These are phyloP conservation scores for Anthopleura sola DNA, from an alignment of 64 coral and sea anemone species.

Conservation along the genomic window DNA sequence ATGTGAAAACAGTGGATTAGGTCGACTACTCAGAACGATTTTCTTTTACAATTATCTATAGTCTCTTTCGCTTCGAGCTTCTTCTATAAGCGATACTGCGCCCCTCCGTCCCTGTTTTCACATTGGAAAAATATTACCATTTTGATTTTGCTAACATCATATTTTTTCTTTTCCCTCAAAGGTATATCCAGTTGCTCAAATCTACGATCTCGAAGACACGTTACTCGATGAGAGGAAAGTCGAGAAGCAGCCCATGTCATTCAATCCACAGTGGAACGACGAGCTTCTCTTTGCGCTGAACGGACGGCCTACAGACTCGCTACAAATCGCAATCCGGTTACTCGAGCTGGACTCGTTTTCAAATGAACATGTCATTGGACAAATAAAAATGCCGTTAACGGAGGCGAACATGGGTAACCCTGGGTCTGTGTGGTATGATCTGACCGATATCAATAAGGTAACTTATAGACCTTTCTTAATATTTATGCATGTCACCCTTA, in stretches of 20 bases:
- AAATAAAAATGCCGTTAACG: slow-evolving; percentile 54
- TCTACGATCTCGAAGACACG: slow-evolving; percentile 29
- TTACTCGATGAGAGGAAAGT: slow-evolving; percentile 67
- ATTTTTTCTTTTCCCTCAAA: background rate
- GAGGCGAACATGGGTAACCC: slow-evolving; percentile 21
- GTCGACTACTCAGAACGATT: too few relatives aligned
- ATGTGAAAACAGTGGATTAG: too few relatives aligned
- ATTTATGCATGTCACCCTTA: too few relatives aligned
- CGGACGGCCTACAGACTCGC: slow-evolving; percentile 36
- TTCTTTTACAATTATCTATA: too few relatives aligned
- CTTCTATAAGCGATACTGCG: too few relatives aligned
- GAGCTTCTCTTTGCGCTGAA: slow-evolving; percentile 69
- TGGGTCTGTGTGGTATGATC: slow-evolving; percentile 63
- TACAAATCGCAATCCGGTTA: slow-evolving; percentile 39
- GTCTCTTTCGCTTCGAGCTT: too few relatives aligned
- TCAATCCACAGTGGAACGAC: slow-evolving; percentile 75
- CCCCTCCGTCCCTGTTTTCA: too few relatives aligned
- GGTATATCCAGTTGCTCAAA: slow-evolving; percentile 38
- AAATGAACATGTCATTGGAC: slow-evolving; percentile 78
- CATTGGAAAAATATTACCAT: too few relatives aligned
- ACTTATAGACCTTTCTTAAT: background rate
- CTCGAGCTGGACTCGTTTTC: slow-evolving; percentile 87
- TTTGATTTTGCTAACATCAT: too few relatives aligned
- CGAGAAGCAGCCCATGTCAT: slow-evolving; percentile 75
- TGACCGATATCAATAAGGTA: slow-evolving; percentile 54